Evolutionary conservation across 2,113 vertebrate species (phyloP).

Genomic region (Martes martes): DNA sequence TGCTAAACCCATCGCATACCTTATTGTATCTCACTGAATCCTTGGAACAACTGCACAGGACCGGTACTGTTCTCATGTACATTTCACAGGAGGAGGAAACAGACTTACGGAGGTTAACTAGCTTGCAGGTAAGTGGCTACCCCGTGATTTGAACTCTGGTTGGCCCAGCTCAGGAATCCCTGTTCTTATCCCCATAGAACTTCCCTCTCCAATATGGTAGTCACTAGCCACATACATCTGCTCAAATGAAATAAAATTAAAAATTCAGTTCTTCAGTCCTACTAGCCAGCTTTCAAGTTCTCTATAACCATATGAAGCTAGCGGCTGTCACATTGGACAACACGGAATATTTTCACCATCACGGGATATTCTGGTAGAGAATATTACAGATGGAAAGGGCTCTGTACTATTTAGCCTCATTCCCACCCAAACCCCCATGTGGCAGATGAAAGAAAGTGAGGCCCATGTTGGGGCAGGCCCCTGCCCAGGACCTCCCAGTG

Average conservation of each 20-base stretch:
- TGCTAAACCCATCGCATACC: not conserved
- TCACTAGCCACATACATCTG: not conserved
- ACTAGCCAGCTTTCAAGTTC: not conserved
- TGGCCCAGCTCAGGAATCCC: not conserved
- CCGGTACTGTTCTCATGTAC: not conserved
- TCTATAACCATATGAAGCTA: not conserved
- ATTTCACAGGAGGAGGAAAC: not conserved
- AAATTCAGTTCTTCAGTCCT: not conserved
- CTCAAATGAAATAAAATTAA: not conserved
- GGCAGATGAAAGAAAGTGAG: not conserved
- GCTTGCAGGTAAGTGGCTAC: not conserved
- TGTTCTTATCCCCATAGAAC: not conserved
- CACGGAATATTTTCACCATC: not conserved
- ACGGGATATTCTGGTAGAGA: not conserved
- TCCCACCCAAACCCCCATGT: fast-evolving
- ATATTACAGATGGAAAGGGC: not conserved
- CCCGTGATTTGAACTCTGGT: not conserved
- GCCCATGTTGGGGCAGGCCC: too few species aligned
- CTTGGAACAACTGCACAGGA: not conserved
- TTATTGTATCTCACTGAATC: not conserved
- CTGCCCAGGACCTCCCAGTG: not conserved
- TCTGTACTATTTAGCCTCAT: not conserved
- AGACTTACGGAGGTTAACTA: not conserved
- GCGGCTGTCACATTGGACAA: not conserved
- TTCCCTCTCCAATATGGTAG: fast-evolving